Percentiles rank a stretch among this genome's conserved stretches.
Evolutionary conservation across 2,797 vertebrate genomes (phyloP).

Genomic region (Prionace glauca): DNA sequence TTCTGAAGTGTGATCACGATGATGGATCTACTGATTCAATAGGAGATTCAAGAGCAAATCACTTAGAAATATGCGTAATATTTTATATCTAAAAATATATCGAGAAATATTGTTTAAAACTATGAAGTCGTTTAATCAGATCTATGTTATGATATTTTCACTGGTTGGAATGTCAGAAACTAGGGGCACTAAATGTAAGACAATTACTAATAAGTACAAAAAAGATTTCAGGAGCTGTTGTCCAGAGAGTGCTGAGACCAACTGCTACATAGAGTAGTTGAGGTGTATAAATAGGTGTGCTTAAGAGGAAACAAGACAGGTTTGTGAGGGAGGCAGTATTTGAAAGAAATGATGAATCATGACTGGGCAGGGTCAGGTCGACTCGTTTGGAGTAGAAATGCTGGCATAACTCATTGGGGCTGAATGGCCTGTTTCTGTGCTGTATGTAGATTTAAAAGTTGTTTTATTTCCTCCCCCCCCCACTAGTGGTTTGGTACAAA

Average conservation of each 20-base stretch:
- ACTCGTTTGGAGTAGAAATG: background rate
- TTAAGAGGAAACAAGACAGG: background rate
- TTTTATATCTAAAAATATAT: no score
- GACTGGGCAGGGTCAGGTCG: background rate
- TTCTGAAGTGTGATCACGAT: background rate
- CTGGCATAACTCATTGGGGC: background rate
- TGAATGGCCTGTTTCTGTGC: background rate
- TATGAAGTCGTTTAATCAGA: background rate
- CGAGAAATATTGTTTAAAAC: background rate
- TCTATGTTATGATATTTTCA: background rate
- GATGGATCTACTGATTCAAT: background rate
- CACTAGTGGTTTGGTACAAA: background rate
- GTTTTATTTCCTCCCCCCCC: background rate
- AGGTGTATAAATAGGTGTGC: background rate
- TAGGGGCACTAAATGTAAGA: background rate
- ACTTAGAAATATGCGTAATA: background rate
- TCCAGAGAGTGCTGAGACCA: background rate
- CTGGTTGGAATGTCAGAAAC: background rate
- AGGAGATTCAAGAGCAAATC: background rate
- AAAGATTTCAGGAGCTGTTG: background rate
- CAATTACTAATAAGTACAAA: background rate
- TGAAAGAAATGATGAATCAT: background rate
- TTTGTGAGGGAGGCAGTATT: background rate
- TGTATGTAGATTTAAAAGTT: background rate
- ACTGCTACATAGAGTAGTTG: background rate